Evolutionary conservation across 1,140 invertebrate genomes (phyloP), one percentile per base, ranked within the genome.

Genomic region (Platorchestia sp.): DNA sequence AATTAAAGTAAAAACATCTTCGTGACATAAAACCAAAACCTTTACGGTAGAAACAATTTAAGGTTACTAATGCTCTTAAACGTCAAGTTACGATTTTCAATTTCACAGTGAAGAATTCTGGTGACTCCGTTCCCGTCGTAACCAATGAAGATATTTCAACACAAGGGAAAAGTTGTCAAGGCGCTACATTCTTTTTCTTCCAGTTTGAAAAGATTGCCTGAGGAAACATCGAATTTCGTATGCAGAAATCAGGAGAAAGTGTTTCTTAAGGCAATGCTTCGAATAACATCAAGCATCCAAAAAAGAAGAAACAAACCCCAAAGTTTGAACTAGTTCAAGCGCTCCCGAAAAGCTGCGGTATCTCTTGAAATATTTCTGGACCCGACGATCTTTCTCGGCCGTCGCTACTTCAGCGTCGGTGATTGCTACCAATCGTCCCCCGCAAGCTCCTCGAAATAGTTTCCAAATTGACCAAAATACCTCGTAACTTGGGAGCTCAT

Each of bases 391-490:
- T 41, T 41, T 44, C 87, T 5, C 41, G 41, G 41, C 86, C 36
- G 87, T 44, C 36, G 43, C n/a, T 14, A 36, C 87, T 41, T 42
- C 87, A 19, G 87, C 10, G 41, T 14, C 87, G n/a, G 87, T 42
- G 87, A 42, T 89, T 42, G 87, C 41, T 41, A 14, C 27, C 87
- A 42, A 43, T 89, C 87, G 41, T 42, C 87, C 41, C 41, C 87
- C 87, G 41, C 87, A 44, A 89, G 87, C n/a, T 89, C 43, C 22
- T 89, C 43, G 41, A 89, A 89, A 89, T 89, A 44, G 6, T 89
- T 89, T 27, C 87, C 14, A 89, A 89, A 89, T 89, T 89, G 87
- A 44, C 87, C 87, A 44, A 89, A 89, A 89, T 89, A 42, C 43
- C 87, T 44, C 87, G 43, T 44, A 89, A 89, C 87, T 89, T 44